phyloP scores from a whole-genome alignment of 2,888 invertebrate genomes.

The Adelphocoris suturalis region DNA sequence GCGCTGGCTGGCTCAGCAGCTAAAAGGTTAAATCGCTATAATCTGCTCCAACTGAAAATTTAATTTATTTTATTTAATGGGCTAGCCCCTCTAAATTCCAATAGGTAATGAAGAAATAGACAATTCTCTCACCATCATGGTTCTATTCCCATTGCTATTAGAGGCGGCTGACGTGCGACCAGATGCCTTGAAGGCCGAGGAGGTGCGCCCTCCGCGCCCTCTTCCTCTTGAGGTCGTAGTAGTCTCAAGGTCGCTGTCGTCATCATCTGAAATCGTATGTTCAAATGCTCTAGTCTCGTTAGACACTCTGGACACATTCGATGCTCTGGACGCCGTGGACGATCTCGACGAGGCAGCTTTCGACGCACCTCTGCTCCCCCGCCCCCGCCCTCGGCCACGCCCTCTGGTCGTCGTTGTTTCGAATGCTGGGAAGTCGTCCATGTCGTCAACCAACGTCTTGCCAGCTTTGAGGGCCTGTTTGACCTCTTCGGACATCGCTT shows the following conservation, averaged over 20 bases:
- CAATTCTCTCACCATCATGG: too few relatives aligned
- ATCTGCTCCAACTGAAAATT: too few relatives aligned
- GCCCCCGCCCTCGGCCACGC: constrained; percentile 37
- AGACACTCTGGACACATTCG: neutral
- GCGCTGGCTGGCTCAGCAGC: too few relatives aligned
- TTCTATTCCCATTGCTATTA: neutral
- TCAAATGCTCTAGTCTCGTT: neutral
- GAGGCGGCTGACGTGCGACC: neutral
- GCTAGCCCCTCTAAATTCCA: too few relatives aligned
- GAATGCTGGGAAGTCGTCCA: neutral
- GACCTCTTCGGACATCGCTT: neutral
- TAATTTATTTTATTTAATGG: too few relatives aligned
- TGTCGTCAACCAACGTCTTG: neutral
- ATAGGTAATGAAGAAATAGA: too few relatives aligned
- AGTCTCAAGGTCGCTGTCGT: neutral
- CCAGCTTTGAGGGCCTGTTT: neutral
- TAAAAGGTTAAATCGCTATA: too few relatives aligned
- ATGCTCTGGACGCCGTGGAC: neutral
- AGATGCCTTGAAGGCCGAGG: constrained; percentile 1
- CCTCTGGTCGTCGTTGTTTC: neutral
- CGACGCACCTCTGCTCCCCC: neutral
- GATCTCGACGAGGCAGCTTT: neutral
- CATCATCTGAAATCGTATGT: neutral
- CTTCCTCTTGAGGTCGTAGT: neutral
- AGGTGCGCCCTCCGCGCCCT: neutral